phyloP scores from a whole-genome alignment of 2,113 vertebrate species.

The Rafetus swinhoei region DNA sequence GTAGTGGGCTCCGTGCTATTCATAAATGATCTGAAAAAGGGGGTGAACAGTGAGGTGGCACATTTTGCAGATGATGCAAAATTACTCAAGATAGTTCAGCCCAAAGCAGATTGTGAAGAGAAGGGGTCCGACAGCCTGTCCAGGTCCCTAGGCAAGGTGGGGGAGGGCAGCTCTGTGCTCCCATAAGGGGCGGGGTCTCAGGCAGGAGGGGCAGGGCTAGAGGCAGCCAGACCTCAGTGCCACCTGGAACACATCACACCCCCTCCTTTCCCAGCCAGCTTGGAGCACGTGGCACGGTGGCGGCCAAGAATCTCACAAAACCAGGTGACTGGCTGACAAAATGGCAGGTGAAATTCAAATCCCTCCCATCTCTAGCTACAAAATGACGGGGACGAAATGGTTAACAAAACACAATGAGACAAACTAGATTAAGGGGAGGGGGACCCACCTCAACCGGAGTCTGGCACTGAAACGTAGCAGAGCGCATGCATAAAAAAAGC shows the following conservation, averaged over 20 bases:
- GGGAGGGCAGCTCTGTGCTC: no score
- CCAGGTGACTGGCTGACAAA: background rate
- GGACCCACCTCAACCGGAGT: conserved; percentile 35
- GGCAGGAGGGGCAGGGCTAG: no score
- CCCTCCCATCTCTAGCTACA: no score
- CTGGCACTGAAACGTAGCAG: conserved; percentile 14
- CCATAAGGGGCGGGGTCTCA: no score
- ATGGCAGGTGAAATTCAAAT: background rate
- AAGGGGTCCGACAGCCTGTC: no score
- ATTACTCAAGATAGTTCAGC: background rate
- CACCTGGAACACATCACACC: no score
- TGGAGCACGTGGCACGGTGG: no score
- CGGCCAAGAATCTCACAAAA: background rate
- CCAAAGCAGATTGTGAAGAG: background rate
- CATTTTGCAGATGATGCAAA: background rate
- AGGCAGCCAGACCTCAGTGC: no score
- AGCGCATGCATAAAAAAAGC: conserved; percentile 50
- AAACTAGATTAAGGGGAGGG: background rate
- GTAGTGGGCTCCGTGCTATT: background rate
- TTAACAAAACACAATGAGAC: conserved; percentile 39
- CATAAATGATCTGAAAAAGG: background rate
- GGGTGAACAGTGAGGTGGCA: background rate
- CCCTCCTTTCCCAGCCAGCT: no score
- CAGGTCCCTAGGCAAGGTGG: no score
- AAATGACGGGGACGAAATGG: background rate